Evolutionary conservation across 2,888 invertebrate species (phyloP).

Genomic region (Synanthedon tipuliformis): DNA sequence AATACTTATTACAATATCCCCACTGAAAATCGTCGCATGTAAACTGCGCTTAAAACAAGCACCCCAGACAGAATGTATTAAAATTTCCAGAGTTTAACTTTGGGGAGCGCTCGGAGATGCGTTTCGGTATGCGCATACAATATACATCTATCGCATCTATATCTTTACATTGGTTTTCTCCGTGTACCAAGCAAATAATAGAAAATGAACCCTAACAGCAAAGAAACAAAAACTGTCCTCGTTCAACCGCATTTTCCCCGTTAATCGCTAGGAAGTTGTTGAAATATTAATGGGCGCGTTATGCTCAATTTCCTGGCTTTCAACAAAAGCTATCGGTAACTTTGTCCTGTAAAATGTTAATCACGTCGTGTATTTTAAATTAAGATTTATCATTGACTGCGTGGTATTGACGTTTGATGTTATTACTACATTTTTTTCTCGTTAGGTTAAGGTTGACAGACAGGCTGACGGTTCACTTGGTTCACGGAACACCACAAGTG

Average conservation of each 20-base stretch:
- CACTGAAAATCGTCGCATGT: neutral
- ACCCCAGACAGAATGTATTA: constrained; percentile 41
- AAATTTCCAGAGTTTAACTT: constrained; percentile 55
- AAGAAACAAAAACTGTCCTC: neutral
- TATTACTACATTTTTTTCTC: neutral
- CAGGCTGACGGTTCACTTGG: too few relatives aligned
- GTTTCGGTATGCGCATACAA: constrained; percentile 34
- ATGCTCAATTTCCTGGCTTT: constrained; percentile 67
- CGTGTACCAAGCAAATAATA: constrained; percentile 9
- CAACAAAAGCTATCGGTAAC: constrained; percentile 55
- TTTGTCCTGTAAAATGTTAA: constrained; percentile 32
- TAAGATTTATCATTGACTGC: neutral
- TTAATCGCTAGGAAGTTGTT: constrained; percentile 58
- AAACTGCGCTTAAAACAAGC: constrained; percentile 3
- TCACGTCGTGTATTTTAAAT: neutral
- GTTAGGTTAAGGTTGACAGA: too few relatives aligned
- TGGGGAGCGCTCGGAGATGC: constrained; percentile 42
- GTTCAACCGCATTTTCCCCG: constrained; percentile 13
- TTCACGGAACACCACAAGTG: too few relatives aligned
- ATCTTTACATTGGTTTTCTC: constrained; percentile 26
- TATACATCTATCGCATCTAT: constrained; percentile 12
- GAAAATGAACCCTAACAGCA: too few relatives aligned
- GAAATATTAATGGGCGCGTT: constrained; percentile 63
- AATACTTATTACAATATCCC: too few relatives aligned
- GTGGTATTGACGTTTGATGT: neutral